Evolutionary conservation across 2,888 invertebrate genomes (phyloP).

Genomic region (Pyrocoelia pectoralis): DNA sequence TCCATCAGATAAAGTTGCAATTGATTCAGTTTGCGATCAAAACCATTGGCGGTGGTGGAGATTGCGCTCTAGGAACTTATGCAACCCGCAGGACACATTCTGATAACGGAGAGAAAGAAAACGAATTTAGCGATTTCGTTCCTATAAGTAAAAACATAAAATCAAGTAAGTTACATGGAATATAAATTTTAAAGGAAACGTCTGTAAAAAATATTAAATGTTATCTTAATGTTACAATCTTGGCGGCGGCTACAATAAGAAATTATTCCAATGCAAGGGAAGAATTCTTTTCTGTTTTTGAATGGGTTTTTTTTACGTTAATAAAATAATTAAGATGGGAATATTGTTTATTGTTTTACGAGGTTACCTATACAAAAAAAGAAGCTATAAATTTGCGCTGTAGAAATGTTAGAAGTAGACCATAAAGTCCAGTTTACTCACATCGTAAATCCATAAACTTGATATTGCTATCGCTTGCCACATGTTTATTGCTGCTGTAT

Average conservation of each 20-base stretch:
- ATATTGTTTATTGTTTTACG: conserved; percentile 14
- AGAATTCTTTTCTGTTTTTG: background rate
- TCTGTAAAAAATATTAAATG: too few relatives aligned
- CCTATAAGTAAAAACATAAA: background rate
- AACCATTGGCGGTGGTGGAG: conserved; percentile 40
- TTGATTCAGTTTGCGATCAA: conserved; percentile 39
- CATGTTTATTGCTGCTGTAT: conserved; percentile 32
- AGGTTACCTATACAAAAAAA: conserved; percentile 16
- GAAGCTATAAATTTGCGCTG: conserved; percentile 26
- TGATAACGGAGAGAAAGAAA: conserved; percentile 15
- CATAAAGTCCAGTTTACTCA: conserved; percentile 33
- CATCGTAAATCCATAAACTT: conserved; percentile 36
- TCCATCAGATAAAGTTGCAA: conserved; percentile 44
- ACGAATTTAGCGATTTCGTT: background rate
- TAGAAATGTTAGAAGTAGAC: conserved; percentile 32
- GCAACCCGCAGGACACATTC: conserved; percentile 32
- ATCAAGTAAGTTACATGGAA: background rate
- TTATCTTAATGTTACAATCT: background rate
- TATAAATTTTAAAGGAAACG: too few relatives aligned
- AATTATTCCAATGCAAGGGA: background rate
- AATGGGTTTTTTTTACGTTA: conserved; percentile 3
- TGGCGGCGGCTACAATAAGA: background rate
- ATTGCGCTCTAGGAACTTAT: conserved; percentile 34
- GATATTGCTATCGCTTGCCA: conserved; percentile 30
- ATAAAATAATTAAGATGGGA: conserved; percentile 21